phyloP scores from a whole-genome alignment of 2,113 vertebrate genomes.

The Paraplagusia blochii region DNA sequence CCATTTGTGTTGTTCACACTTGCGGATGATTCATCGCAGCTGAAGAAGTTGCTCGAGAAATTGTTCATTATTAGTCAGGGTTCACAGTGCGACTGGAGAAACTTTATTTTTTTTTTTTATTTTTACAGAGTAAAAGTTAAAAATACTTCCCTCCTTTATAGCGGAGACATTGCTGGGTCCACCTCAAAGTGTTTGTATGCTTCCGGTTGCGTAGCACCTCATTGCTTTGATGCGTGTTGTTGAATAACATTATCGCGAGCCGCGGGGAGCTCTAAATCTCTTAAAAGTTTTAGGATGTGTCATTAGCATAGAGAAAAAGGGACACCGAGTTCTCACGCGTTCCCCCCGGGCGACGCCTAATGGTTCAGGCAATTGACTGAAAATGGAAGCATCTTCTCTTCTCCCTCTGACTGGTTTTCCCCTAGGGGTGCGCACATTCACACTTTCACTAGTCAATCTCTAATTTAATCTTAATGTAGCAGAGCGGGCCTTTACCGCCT shows the following conservation, averaged over 20 bases:
- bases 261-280: conserved; percentile 31
- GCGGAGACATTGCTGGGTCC: background rate
- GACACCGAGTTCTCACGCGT: conserved; percentile 16
- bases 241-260: conserved; percentile 35
- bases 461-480: conserved; percentile 27
- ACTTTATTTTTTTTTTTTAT: conserved; percentile 2
- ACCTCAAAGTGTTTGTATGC: conserved; percentile 32
- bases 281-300: conserved; percentile 38
- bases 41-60: conserved; percentile 7
- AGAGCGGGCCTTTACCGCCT: conserved; percentile 13
- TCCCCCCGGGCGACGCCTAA: conserved; percentile 40
- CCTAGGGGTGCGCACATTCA: conserved; percentile 14
- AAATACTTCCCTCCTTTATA: conserved; percentile 8
- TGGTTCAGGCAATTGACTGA: conserved; percentile 27
- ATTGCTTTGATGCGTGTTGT: conserved; percentile 21
- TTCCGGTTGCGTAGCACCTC: background rate
- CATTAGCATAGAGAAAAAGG: conserved; percentile 38
- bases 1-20: conserved; percentile 7
- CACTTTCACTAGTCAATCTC: conserved; percentile 12
- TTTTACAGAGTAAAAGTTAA: background rate
- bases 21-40: conserved; percentile 2
- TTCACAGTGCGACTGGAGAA: conserved; percentile 10
- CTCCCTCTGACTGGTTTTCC: conserved; percentile 8
- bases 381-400: conserved; percentile 26
- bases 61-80: conserved; percentile 5